A percentile compares a stretch with the other conserved stretches of the same genome.
Evolutionary conservation across 2,888 invertebrate species (phyloP).

Genomic region (Danaus chrysippus): DNA sequence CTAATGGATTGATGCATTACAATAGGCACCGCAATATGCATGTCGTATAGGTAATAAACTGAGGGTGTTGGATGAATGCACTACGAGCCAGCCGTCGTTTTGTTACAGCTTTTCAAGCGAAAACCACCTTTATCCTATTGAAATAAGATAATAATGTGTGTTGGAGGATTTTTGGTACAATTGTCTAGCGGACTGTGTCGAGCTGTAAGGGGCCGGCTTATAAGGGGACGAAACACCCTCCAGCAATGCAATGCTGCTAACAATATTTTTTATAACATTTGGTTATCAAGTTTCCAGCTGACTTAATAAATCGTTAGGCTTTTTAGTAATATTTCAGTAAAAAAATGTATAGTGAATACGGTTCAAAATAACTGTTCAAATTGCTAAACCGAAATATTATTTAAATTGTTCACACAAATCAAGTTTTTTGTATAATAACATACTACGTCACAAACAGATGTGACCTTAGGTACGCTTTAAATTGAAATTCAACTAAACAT

Average conservation of each 20-base stretch:
- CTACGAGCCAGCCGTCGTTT: conserved; percentile 38
- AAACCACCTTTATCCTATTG: conserved; percentile 44
- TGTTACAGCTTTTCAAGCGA: conserved; percentile 31
- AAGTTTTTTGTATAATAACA: conserved; percentile 4
- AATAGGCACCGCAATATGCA: conserved; percentile 71
- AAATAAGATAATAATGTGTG: conserved; percentile 37
- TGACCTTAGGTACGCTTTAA: not conserved
- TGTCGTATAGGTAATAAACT: conserved; percentile 68
- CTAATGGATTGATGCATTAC: conserved; percentile 70
- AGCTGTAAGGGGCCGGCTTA: conserved; percentile 58
- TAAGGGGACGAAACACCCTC: conserved; percentile 61
- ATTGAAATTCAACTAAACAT: not conserved
- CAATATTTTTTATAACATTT: conserved; percentile 53
- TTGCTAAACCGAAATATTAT: not conserved
- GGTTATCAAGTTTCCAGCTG: conserved; percentile 55
- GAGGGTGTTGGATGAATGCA: conserved; percentile 72
- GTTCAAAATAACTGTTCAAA: not conserved
- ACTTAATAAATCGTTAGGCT: conserved; percentile 34
- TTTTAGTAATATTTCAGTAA: not conserved
- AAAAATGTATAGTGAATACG: not conserved
- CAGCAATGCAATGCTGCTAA: conserved; percentile 53
- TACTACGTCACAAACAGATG: conserved; percentile 3
- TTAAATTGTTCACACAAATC: not conserved
- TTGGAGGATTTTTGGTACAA: conserved; percentile 42
- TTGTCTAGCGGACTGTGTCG: conserved; percentile 64